phyloP scores from a whole-genome alignment of 2,113 vertebrate genomes.

The Myodes glareolus region DNA sequence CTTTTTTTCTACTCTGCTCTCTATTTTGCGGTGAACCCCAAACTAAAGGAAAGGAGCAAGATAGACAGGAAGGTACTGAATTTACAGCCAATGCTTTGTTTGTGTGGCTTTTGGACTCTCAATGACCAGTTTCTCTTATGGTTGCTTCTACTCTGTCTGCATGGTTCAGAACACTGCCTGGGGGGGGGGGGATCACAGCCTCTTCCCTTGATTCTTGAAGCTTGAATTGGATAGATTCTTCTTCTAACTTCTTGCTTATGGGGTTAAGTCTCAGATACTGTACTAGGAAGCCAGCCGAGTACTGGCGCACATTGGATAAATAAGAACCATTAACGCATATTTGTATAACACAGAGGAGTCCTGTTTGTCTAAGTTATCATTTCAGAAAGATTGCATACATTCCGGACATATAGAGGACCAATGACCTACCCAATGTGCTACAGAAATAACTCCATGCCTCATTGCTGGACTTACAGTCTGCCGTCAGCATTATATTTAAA shows the following conservation, averaged over 20 bases:
- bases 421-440: not conserved
- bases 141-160: not conserved
- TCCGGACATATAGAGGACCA: not conserved
- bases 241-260: not conserved
- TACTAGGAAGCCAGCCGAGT: not conserved
- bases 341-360: not conserved
- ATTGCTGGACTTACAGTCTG: not conserved
- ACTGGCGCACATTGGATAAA: not conserved
- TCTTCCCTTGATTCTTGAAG: not conserved
- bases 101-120: not conserved
- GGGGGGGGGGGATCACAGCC: not conserved
- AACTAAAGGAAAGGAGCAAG: not conserved
- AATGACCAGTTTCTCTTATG: not conserved
- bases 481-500: not conserved
- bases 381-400: not conserved
- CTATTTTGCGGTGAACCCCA: not conserved
- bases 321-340: not conserved
- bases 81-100: not conserved
- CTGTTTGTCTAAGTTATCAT: not conserved
- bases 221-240: not conserved
- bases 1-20: not conserved
- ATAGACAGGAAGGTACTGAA: not conserved
- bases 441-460: not conserved
- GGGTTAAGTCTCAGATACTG: not conserved
- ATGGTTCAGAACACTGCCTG: not conserved